Base-by-base conservation (phyloP, 2,888 invertebrate species). In the Trissolcus brochymenae region DNA sequence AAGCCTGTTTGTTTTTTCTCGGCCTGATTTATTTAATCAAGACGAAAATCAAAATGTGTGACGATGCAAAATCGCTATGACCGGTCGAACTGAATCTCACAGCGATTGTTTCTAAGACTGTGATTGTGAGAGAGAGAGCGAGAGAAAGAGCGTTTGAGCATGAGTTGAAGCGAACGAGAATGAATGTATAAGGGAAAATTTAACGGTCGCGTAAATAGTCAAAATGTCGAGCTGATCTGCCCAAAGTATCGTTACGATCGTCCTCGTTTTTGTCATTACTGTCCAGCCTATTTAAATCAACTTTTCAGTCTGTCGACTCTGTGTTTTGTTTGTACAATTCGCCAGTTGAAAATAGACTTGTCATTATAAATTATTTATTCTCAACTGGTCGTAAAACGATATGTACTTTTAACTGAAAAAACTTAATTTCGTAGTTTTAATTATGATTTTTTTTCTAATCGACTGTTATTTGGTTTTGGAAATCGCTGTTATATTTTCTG, bases 201-300 rank as follows among this genome's bases (percentile, higher is more conserved):
- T 51, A 56, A 66, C 41, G 65, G 41, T 55, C 60, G 65, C 59
- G 25, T 59, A 53, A 43, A 64, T 46, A 17, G 40, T 25, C 56
- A 46, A 62, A 53, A 50, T 41, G 68, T 62, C 51, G 56, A 64
- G 53, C 43, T 56, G 46, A 61, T 80, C 57, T 74, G 78, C 71
- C 54, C 73, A 79, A 81, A 80, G 81, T 81, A 82, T 84, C 81
- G 51, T 51, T 19, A 56, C n/a, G 51, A 62, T 82, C 78, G 80
- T 78, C 72, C 60, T 66, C 40, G 29, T 66, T 73, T 55, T 68
- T 78, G 78, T 68, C 79, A 75, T 78, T 79, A 79, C 66, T 76
- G 67, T 68, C 74, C 72, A 76, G 62, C 73, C 67, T 76, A 62
- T 79, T 66, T 59, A 73, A 76, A 50, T 56, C 35, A 57, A 73